A percentile compares a stretch with the other conserved stretches of the same genome.
These are phyloP conservation scores for Malurus splendens DNA, from an alignment of 2,797 vertebrate species.

Conservation along the genomic window DNA sequence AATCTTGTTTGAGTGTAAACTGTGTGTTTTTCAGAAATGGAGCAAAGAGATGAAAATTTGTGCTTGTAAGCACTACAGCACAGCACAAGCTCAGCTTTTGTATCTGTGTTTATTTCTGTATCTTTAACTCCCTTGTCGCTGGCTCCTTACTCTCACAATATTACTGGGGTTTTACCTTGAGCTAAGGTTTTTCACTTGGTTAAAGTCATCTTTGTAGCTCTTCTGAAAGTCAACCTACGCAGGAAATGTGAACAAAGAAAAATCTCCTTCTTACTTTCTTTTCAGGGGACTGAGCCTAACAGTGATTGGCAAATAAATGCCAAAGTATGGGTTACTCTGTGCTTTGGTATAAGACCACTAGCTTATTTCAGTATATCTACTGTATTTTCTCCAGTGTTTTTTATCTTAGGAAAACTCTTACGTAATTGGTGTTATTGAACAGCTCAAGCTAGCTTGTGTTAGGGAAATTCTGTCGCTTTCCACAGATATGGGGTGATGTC, in stretches of 20 bases:
- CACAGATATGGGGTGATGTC: background rate
- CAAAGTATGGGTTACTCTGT: background rate
- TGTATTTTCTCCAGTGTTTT: background rate
- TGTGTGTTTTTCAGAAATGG: background rate
- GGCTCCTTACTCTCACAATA: background rate
- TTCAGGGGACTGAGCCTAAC: background rate
- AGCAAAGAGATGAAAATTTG: background rate
- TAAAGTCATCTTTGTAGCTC: background rate
- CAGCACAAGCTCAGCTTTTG: background rate
- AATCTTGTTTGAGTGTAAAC: background rate
- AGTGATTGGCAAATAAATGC: background rate
- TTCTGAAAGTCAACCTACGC: background rate
- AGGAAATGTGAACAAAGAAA: background rate
- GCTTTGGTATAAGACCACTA: background rate
- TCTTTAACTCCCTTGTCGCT: background rate
- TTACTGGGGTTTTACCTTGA: background rate
- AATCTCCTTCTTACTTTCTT: background rate
- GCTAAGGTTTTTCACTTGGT: background rate
- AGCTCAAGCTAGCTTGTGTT: background rate
- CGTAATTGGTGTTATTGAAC: background rate
- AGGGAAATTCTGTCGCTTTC: background rate
- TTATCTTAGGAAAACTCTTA: background rate
- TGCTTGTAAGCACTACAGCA: background rate
- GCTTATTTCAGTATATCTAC: background rate
- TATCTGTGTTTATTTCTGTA: background rate